A percentile compares a stretch with the other conserved stretches of the same genome.
These are phyloP conservation scores for Poecile atricapillus DNA, from an alignment of 2,113 vertebrate genomes.

Conservation along the genomic window DNA sequence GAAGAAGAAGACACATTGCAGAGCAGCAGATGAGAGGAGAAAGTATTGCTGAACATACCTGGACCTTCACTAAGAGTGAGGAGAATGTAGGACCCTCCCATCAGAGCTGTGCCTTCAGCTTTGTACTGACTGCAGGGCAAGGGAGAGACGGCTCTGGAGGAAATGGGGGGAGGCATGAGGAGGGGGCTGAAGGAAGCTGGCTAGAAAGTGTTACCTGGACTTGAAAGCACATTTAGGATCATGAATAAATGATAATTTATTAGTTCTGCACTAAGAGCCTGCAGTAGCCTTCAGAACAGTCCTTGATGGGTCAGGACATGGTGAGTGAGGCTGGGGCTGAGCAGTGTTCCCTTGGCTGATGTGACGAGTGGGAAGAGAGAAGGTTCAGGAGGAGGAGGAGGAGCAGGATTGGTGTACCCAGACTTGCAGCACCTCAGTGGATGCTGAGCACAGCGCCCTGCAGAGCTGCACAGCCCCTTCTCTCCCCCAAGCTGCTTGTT, in stretches of 20 bases:
- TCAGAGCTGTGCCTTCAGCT: neutral
- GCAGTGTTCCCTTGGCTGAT: neutral
- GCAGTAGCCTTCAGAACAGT: neutral
- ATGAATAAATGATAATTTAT: neutral
- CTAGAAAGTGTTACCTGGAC: neutral
- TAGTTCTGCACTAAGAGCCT: neutral
- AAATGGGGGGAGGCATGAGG: neutral
- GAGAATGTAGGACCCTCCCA: neutral
- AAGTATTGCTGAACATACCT: neutral
- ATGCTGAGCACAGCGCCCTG: fast-evolving
- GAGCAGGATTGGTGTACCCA: neutral
- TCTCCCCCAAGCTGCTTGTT: neutral
- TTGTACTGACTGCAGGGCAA: neutral
- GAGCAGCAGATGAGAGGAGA: neutral
- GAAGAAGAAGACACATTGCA: neutral
- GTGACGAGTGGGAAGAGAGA: neutral
- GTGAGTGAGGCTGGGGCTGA: neutral
- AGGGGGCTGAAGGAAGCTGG: neutral
- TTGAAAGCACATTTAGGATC: neutral
- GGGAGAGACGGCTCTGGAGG: neutral
- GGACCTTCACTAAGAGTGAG: neutral
- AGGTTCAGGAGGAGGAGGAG: neutral
- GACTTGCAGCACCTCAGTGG: neutral
- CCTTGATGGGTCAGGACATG: neutral
- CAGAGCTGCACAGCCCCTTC: neutral